These are phyloP conservation scores for Lampropteryx suffumata DNA, from an alignment of 2,888 invertebrate genomes.

Conservation along the genomic window DNA sequence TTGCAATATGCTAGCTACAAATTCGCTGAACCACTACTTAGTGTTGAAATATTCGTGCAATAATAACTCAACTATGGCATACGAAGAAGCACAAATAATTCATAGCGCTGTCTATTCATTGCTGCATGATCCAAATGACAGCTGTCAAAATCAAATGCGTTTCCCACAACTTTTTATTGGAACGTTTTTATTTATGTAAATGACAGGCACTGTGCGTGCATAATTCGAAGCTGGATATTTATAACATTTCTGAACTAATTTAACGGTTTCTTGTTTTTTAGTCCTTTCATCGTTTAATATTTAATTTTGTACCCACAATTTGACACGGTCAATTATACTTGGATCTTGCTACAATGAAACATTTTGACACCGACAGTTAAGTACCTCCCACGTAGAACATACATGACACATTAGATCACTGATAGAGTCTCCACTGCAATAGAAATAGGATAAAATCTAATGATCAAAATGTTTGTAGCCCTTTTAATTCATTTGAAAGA, in stretches of 20 bases:
- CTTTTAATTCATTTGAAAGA: not conserved
- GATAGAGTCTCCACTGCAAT: conserved; percentile 68
- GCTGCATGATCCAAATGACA: conserved; percentile 27
- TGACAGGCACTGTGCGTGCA: conserved; percentile 8
- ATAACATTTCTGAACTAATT: conserved; percentile 1
- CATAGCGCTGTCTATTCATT: conserved; percentile 20
- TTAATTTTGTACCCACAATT: not conserved
- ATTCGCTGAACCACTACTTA: conserved; percentile 15
- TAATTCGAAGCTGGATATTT: conserved; percentile 10
- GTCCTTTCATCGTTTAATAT: conserved; percentile 4
- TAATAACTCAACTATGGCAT: conserved; percentile 30
- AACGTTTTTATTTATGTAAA: conserved; percentile 10
- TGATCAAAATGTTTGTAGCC: conserved; percentile 37
- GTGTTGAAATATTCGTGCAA: conserved; percentile 30
- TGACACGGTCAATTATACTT: not conserved
- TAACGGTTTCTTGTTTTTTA: conserved; percentile 1
- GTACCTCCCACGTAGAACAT: conserved; percentile 58
- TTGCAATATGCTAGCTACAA: conserved; percentile 20
- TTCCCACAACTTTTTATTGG: conserved; percentile 10
- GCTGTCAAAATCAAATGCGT: conserved; percentile 20
- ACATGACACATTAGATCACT: conserved; percentile 60
- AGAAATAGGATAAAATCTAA: conserved; percentile 56
- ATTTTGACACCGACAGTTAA: conserved; percentile 21
- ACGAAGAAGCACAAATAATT: conserved; percentile 33
- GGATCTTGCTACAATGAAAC: conserved; percentile 27